Percentiles rank a stretch among this genome's conserved stretches.
Evolutionary conservation across 2,888 invertebrate genomes (phyloP).

Genomic region (Rhyacophila evoluta): DNA sequence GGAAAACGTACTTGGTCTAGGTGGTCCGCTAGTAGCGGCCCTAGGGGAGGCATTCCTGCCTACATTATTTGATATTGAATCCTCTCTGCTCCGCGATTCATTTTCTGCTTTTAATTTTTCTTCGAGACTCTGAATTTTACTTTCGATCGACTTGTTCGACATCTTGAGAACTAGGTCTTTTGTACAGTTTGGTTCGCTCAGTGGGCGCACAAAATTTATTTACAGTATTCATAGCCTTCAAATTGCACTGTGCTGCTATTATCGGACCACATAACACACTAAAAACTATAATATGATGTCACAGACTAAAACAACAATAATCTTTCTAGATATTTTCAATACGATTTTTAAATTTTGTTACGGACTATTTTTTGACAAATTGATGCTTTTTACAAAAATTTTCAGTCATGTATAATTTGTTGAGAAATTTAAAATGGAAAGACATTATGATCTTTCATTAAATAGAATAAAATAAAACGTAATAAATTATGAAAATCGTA

Average conservation of each 20-base stretch:
- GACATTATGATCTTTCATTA: too few species aligned
- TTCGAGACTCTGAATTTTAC: slow-evolving; percentile 86
- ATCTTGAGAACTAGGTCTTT: slow-evolving; percentile 59
- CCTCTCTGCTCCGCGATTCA: slow-evolving; percentile 73
- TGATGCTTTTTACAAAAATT: neutral
- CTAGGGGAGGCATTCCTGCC: slow-evolving; percentile 59
- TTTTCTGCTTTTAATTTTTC: slow-evolving; percentile 81
- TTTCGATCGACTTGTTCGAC: slow-evolving; percentile 81
- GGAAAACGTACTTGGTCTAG: slow-evolving; percentile 66
- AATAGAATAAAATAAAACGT: too few species aligned
- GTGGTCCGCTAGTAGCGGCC: slow-evolving; percentile 61
- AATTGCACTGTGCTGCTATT: slow-evolving; percentile 27
- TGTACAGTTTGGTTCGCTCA: slow-evolving; percentile 26
- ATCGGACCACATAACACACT: slow-evolving; percentile 7
- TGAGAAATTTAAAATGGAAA: too few species aligned
- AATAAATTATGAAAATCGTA: too few species aligned
- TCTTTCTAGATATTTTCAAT: neutral
- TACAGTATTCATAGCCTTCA: slow-evolving; percentile 46
- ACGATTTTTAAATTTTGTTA: neutral
- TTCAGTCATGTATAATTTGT: too few species aligned
- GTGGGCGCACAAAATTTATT: slow-evolving; percentile 38
- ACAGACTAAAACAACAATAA: slow-evolving; percentile 24
- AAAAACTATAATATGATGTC: neutral
- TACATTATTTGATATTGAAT: slow-evolving; percentile 68
- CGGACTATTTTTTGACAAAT: neutral